Base-by-base conservation (phyloP, 1,140 invertebrate species). In the Heliconius melpomene region DNA sequence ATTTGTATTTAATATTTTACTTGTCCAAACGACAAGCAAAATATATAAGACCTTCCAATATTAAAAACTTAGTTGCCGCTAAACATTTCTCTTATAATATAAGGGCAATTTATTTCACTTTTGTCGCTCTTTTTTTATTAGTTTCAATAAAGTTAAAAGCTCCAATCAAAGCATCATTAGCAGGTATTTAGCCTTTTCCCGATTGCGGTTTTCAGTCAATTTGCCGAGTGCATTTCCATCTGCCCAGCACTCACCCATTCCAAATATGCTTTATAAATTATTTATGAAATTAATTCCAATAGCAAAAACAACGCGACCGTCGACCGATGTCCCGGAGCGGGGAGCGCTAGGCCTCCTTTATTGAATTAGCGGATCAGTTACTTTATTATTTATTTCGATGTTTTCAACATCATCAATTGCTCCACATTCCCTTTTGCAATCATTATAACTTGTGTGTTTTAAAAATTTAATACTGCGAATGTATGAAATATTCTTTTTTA, bases 141-240 rank as follows among this genome's bases (percentile, higher is more conserved):
- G 74, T 79, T 82, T 71, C 80, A 82, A 84, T 84, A 84, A 79
- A 83, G 80, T 86, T 86, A 85, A 86, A 87, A 87, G 83, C 90
- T 88, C 87, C 88, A 91, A 91, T 91, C 87, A 83, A 78, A 85
- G 87, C 87, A 93, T 92, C 89, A 94, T 94, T 93, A 93, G 90
- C 93, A 90, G 89, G 88, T 92, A 93, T 91, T 94, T 93, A 92
- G 89, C 89, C 91, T 91, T 92, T 92, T 87, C 87, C 88, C 86
- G 88, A 88, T 86, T 94, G 93, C 87, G 93, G 93, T 93, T 93
- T 90, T 84, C 87, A 93, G 90, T 93, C 91, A 93, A 94, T 94
- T 93, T 93, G 90, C 83, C 88, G 90, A 93, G 90, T 92, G 91
- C 88, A 93, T 94, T 92, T 90, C 88, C 89, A 93, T 90, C 89